Base-by-base conservation (phyloP, 2,797 vertebrate genomes). In the Spinibarbus caldwelli region DNA sequence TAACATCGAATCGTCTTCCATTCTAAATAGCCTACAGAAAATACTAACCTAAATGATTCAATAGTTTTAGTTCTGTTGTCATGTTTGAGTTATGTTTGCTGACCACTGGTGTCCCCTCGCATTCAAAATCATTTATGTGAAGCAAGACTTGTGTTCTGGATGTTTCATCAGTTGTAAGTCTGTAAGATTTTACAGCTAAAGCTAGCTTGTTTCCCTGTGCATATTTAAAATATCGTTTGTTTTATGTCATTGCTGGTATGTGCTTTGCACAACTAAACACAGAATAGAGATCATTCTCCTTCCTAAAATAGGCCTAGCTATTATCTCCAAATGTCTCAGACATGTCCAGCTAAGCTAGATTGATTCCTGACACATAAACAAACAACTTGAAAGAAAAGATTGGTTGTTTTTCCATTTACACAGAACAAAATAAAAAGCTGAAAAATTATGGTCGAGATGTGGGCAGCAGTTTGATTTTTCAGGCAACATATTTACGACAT, bases 381-480 rank as follows among this genome's bases (percentile, higher is more conserved):
- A 57, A 57, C 49, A 77, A 57, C 52, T 38, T 57, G 21, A 77
- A 38, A 77, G 21, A 77, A 57, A 54, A 57, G 12, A 7, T 26
- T 10, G 26, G 17, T 11, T 73, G n/a, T 49, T 73, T 49, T 73
- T 73, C 4, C 9, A 57, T 38, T 26, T 78, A 41, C 12, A 59
- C 7, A 59, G 12, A 57, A 57, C 34, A 57, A 54, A 34, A 38
- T 36, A 38, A 59, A 78, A 36, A 15, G 11, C 49, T 36, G 11
- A 54, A 36, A 5, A 59, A 59, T 10, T 26, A 57, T 26, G 14
- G 12, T 26, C 0, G 0, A 77, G 54, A 17, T 1, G n/a, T 41
- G 52, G 52, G 75, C 52, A 78, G 21, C 12, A 59, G 52, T 41
- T 38, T 26, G 23, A 59, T 31, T 45, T 79, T 79, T 79, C 19